phyloP scores from a whole-genome alignment of 2,797 vertebrate genomes.

The Peromyscus nudipes region DNA sequence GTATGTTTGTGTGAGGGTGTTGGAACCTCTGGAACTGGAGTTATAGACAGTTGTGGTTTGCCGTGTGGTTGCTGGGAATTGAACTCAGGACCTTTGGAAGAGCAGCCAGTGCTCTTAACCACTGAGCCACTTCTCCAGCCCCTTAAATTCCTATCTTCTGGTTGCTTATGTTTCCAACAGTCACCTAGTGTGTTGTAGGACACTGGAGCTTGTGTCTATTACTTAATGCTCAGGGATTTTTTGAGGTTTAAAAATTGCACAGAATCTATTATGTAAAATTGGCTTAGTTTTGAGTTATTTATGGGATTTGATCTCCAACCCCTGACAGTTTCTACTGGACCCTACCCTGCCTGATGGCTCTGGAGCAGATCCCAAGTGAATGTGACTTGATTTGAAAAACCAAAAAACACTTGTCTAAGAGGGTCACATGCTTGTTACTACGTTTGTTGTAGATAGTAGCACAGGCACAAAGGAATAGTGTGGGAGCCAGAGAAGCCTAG shows the following conservation, averaged over 20 bases:
- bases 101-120: not conserved
- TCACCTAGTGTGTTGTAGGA: not conserved
- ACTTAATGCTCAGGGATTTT: not conserved
- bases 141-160: not conserved
- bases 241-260: not conserved
- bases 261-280: constrained; percentile 40
- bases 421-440: not conserved
- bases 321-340: not conserved
- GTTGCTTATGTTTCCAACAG: not conserved
- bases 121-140: not conserved
- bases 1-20: not conserved
- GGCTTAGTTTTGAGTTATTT: constrained; percentile 57
- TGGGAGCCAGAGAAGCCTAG: not conserved
- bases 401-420: not conserved
- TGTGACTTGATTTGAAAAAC: not conserved
- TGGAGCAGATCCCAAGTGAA: not conserved
- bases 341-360: not conserved
- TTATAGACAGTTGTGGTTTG: not conserved
- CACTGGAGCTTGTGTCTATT: not conserved
- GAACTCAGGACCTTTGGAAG: not conserved
- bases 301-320: not conserved
- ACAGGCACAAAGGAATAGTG: not conserved
- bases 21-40: not conserved
- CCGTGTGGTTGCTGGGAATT: not conserved
- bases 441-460: not conserved